Evolutionary conservation across 1,140 invertebrate species (phyloP), one percentile per base, ranked within the genome.

Genomic region (Carposina sasakii): DNA sequence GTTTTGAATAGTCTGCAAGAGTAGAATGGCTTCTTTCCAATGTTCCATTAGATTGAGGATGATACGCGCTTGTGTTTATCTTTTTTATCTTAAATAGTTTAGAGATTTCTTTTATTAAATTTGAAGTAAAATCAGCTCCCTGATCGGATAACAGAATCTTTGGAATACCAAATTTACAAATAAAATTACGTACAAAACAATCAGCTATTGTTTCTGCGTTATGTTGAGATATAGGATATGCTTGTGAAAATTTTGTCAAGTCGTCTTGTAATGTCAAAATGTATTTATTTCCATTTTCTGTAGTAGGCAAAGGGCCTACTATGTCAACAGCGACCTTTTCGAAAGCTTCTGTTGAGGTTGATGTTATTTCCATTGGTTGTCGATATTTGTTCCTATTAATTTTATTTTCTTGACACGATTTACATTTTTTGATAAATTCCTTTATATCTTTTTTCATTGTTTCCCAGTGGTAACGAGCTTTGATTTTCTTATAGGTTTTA

Each of bases 1-100:
- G 63, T 65, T 67, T 74, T 16, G 81, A 23, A 61, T 81, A 84
- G 24, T 85, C 77, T 13, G 45, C 57, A 42, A 86, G 44, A 9
- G 71, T 77, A n/a, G 42, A 34, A 61, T 84, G 78, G 17, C 46
- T 57, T 31, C 75, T 47, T 63, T 83, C 75, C 19, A 83, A 39
- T 12, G 67, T 62, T 28, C 48, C 48, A 28, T 51, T n/a, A n/a
- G 48, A 26, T 37, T 43, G 48, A 2, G 48, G 48, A 30, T 51
- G 48, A 20, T 44, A 51, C 5, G 48, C 39, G 10, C 19, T 50
- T n/a, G 48, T 42, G 15, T 2, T 42, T 10, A 50, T 8, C 19
- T 42, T 13, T 20, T 50, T 50, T 0, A 50, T 50, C 36, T 50
- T 50, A 17, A 42, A 36, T n/a, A 50, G 20, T 42, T 50, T 50